Base-by-base conservation (phyloP, 1,140 invertebrate species). In the Drosophila subobscura region DNA sequence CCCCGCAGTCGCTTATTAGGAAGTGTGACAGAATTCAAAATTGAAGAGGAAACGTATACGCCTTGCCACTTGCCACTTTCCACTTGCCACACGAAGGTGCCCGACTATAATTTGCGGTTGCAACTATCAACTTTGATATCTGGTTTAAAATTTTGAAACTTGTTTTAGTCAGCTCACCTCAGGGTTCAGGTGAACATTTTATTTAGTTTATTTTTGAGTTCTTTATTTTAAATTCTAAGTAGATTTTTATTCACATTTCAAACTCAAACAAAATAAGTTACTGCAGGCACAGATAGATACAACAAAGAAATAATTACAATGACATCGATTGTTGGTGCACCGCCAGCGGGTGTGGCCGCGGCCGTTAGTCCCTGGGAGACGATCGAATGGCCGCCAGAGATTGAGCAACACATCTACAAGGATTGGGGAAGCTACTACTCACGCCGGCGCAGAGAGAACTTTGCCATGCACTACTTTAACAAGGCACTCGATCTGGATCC, bases 11-110 rank as follows among this genome's bases (percentile, higher is more conserved):
- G 79, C 66, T 64, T 65, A 80, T 85, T 79, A 65, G 80, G 80
- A 84, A 84, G 79, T 84, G 79, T 84, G 79, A 84, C 80, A 80
- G 79, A 79, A 84, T 84, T 84, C 80, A 58, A 85, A 84, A 63
- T 72, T 79, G 66, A 85, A 84, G 64, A 78, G 79, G 77, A 84
- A 84, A 84, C 80, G 77, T 50, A 52, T 55, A 79, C 66, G 75
- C 79, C 76, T 74, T 47, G 54, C 55, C 68, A 66, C 76, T 40
- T 78, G 72, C 79, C 61, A 65, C 61, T 14, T 33, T 66, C 65
- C 63, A 68, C 23, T 67, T 67, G 49, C 63, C 63, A 41, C 64
- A 84, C 76, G 76, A 72, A 75, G 44, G 33, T 7, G 16, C 16
- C 37, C 51, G 14, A 22, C 23, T 37, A 16, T 55, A 49, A 54